phyloP scores from a whole-genome alignment of 1,140 invertebrate species.

The Magallana ariakensis region DNA sequence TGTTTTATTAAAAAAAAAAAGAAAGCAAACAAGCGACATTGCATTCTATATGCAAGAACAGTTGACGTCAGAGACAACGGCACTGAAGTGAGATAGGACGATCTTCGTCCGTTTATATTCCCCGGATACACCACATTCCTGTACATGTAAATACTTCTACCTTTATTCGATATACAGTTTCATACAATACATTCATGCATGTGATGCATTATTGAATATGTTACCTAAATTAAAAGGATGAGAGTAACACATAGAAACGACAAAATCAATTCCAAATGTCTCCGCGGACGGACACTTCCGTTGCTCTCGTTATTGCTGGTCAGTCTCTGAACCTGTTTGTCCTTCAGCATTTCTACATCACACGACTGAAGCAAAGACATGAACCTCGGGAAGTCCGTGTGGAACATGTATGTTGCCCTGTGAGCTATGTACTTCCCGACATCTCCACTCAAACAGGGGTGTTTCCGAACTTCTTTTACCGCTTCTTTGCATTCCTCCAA shows the following conservation, averaged over 20 bases:
- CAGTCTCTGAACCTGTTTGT: background rate
- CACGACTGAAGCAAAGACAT: background rate
- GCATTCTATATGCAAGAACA: too few relatives aligned
- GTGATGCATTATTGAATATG: too few relatives aligned
- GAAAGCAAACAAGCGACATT: too few relatives aligned
- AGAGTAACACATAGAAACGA: background rate
- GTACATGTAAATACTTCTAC: too few relatives aligned
- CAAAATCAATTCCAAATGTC: background rate
- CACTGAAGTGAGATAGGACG: too few relatives aligned
- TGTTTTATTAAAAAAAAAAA: too few relatives aligned
- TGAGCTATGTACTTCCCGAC: background rate
- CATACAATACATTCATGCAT: too few relatives aligned
- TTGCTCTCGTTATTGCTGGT: background rate
- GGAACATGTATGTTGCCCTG: background rate
- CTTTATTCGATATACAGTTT: too few relatives aligned
- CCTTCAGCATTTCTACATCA: background rate
- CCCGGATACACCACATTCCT: too few relatives aligned
- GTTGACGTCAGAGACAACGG: too few relatives aligned
- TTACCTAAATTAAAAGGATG: background rate
- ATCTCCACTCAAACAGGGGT: conserved; percentile 54
- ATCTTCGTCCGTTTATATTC: too few relatives aligned
- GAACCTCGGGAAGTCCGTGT: background rate
- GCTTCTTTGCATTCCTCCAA: conserved; percentile 42
- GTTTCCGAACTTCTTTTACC: conserved; percentile 12
- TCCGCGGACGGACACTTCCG: background rate